Base-by-base conservation (phyloP, 1,140 invertebrate species). In the Nasonia vitripennis region DNA sequence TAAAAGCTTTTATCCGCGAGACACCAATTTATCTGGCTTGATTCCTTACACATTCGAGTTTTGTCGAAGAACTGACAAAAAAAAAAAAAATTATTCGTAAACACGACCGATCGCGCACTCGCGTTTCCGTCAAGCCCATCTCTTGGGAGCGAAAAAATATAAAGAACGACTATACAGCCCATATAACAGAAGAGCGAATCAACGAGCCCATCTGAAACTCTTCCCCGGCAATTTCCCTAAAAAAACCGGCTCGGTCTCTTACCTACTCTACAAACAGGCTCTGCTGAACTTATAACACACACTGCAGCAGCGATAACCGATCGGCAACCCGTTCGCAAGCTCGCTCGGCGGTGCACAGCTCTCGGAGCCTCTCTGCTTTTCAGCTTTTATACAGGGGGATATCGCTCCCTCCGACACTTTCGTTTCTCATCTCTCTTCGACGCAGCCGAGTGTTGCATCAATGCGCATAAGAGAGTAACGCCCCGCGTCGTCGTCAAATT, bases 341-440 rank as follows among this genome's bases (percentile, higher is more conserved):
- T 81, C 31, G 23, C 79, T 71, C 48, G 6, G 27, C 12, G 0
- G 51, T 3, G 34, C 81, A 67, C 71, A 82, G 41, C 70, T 20
- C 37, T 48, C 79, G 67, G 9, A 27, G 23, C 34, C 34, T 17
- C 37, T 37, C 9, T 2, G 37, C 23, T 81, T 81, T 77, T 68
- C 84, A 81, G 78, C 84, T 85, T 85, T 85, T 85, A 85, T 85
- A 37, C 34, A 85, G 55, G 73, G 73, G 73, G 78, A 77, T 48
- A 51, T 48, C 62, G 45, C 27, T 68, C 23, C n/a, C 75, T 45
- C 45, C 55, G 70, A 2, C 48, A 67, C 83, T 74, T 84, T 84
- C 83, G 41, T 68, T 77, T 10, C 27, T 62, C 55, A 62, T 62
- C 55, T 62, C 7, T 62, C 20, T 71, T 71, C 31, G 73, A 14